phyloP scores from a whole-genome alignment of 2,113 vertebrate genomes.

The Phocoena phocoena region DNA sequence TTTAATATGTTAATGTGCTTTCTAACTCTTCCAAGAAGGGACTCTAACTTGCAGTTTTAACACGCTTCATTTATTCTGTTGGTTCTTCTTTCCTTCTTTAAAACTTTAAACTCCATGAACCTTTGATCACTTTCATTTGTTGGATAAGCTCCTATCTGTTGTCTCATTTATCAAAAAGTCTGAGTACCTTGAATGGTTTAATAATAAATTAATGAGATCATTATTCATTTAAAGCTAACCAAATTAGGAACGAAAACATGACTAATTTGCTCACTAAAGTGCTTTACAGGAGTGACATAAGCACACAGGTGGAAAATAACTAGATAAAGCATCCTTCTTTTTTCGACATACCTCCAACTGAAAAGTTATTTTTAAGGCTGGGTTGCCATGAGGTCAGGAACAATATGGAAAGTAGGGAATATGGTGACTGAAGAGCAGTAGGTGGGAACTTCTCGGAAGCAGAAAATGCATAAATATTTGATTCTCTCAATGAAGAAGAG shows the following conservation, averaged over 20 bases:
- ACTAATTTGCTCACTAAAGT: background rate
- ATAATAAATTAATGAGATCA: background rate
- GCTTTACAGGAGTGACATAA: background rate
- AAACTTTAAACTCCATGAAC: background rate
- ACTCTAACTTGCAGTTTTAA: background rate
- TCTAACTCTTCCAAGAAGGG: background rate
- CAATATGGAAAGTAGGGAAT: background rate
- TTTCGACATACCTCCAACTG: background rate
- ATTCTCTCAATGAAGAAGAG: background rate
- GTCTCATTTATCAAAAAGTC: background rate
- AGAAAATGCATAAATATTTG: background rate
- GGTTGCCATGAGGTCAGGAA: background rate
- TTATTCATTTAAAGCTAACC: background rate
- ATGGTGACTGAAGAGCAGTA: background rate
- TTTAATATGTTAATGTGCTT: background rate
- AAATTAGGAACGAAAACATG: background rate
- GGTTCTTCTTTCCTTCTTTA: background rate
- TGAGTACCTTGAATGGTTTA: background rate
- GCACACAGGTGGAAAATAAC: background rate
- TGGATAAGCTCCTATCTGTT: background rate
- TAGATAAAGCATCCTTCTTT: background rate
- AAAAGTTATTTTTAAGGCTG: constrained; percentile 21
- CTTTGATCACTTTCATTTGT: background rate
- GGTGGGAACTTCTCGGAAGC: background rate
- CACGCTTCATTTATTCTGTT: background rate